phyloP scores from a whole-genome alignment of 2,113 vertebrate genomes.

The Aegypius monachus region DNA sequence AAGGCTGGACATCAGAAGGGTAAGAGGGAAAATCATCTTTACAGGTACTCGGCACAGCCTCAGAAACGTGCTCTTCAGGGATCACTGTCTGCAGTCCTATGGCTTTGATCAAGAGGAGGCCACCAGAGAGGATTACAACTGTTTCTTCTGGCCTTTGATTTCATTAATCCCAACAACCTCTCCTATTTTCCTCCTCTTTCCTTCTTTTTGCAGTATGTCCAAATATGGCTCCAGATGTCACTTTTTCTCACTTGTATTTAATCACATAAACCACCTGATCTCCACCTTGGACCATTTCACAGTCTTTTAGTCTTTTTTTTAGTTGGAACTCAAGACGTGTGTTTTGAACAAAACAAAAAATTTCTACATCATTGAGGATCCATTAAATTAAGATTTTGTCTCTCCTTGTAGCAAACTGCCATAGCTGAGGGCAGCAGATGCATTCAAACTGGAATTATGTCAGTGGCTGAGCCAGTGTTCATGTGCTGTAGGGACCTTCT shows the following conservation, averaged over 20 bases:
- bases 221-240: not conserved
- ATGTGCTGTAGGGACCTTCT: not conserved
- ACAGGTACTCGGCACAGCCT: not conserved
- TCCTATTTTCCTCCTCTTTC: not conserved
- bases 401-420: not conserved
- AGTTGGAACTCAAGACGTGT: not conserved
- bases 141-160: not conserved
- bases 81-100: not conserved
- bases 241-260: not conserved
- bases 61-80: not conserved
- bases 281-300: not conserved
- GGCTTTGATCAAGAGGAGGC: not conserved
- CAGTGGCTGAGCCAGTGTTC: not conserved
- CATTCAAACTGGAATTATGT: not conserved
- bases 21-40: not conserved
- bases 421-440: not conserved
- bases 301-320: not conserved
- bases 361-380: not conserved
- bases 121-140: not conserved
- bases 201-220: not conserved
- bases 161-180: accelerated
- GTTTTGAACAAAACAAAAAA: not conserved
- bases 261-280: not conserved
- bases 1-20: not conserved
- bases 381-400: not conserved